Percentiles rank a stretch among this genome's conserved stretches.
Conservation (phyloP, 2,888 invertebrate genomes). For the Sylvicola cinctus region DNA sequence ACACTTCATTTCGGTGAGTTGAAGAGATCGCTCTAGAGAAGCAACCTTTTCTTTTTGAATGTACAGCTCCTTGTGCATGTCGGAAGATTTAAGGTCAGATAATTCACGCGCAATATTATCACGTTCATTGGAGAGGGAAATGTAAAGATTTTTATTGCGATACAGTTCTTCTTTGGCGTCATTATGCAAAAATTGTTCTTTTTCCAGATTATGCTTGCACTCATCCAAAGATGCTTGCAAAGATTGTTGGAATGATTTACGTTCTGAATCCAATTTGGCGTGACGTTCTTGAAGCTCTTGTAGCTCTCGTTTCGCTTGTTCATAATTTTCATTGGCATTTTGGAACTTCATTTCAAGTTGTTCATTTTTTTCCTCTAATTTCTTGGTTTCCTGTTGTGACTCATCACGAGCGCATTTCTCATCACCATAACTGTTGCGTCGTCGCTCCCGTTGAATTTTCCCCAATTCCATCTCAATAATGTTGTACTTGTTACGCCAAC, state of each 20-base stretch:
- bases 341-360: constrained; percentile 24
- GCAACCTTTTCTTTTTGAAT: constrained; percentile 33
- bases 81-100: constrained; percentile 30
- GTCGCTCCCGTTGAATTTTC: constrained; percentile 24
- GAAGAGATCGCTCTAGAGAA: constrained; percentile 26
- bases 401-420: constrained; percentile 21
- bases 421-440: constrained; percentile 19
- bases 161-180: constrained; percentile 32
- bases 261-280: background rate
- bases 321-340: constrained; percentile 15
- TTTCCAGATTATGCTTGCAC: constrained; percentile 26
- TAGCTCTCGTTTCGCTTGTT: background rate
- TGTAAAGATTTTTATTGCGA: constrained; percentile 32
- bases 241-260: constrained; percentile 3
- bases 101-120: constrained; percentile 35
- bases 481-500: constrained; percentile 10
- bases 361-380: constrained; percentile 21
- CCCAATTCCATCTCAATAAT: constrained; percentile 21
- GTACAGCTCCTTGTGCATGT: constrained; percentile 28
- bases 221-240: constrained; percentile 9
- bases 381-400: constrained; percentile 24
- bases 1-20: constrained; percentile 19
- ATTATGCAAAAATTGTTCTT: constrained; percentile 29
- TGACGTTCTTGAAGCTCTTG: background rate
- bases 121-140: constrained; percentile 36